phyloP scores from a whole-genome alignment of 1,140 invertebrate species.

The Brachionus sp. region DNA sequence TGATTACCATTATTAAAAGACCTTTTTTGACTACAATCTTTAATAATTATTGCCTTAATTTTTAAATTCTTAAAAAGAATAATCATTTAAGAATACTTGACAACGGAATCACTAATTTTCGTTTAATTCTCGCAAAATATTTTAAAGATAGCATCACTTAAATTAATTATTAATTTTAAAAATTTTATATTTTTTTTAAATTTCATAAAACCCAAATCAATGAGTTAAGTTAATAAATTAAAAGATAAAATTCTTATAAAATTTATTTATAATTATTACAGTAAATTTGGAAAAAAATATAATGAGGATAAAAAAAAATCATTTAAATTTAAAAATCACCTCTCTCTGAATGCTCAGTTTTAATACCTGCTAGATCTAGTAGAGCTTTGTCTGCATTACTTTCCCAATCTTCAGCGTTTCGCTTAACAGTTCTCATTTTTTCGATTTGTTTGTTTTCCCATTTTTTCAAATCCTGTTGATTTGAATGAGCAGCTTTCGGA shows the following conservation, averaged over 20 bases:
- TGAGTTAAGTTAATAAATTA: neutral
- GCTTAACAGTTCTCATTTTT: constrained; percentile 39
- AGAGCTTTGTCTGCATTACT: constrained; percentile 36
- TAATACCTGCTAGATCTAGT: constrained; percentile 41
- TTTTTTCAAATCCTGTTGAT: constrained; percentile 37
- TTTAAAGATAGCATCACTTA: neutral
- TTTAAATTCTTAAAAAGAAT: neutral
- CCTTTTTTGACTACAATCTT: neutral
- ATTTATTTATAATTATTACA: neutral
- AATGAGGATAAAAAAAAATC: neutral
- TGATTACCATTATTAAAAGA: neutral
- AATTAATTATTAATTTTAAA: neutral
- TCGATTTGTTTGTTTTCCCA: constrained; percentile 40
- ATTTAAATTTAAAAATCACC: constrained; percentile 19
- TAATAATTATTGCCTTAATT: neutral
- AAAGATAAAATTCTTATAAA: neutral
- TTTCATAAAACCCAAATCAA: constrained; percentile 16
- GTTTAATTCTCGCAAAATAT: neutral
- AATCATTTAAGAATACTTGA: neutral
- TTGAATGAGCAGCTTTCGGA: neutral
- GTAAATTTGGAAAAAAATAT: neutral
- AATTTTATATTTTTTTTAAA: neutral
- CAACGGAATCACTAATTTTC: neutral
- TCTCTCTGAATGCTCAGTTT: constrained; percentile 44
- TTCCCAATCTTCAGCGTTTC: constrained; percentile 20